These are phyloP conservation scores for Metellina segmentata DNA, from an alignment of 2,888 invertebrate genomes.

Conservation along the genomic window DNA sequence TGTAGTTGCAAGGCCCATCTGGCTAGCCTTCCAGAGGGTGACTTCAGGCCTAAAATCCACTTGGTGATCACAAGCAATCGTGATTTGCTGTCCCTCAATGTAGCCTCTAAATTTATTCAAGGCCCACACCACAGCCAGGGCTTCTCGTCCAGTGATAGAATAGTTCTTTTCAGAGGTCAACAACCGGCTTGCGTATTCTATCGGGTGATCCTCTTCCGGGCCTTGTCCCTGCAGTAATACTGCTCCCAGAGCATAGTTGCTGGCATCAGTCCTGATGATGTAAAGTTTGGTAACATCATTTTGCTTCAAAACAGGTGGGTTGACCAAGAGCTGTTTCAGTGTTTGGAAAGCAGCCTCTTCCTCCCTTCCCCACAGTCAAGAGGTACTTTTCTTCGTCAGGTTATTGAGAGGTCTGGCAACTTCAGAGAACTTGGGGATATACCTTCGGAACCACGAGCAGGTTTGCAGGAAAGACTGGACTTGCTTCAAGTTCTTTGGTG, in stretches of 20 bases:
- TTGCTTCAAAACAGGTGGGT: neutral
- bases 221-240: neutral
- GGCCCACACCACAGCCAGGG: too few species aligned
- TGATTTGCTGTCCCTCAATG: conserved; percentile 9
- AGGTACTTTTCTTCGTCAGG: neutral
- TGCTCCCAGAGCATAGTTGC: neutral
- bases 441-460: neutral
- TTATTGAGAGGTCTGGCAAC: conserved; percentile 8
- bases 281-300: neutral
- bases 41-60: conserved; percentile 24
- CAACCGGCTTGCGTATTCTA: neutral
- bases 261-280: neutral
- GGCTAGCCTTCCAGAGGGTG: neutral
- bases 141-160: neutral
- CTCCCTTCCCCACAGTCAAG: neutral
- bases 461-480: neutral
- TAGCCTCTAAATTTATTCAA: conserved; percentile 31
- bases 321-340: neutral
- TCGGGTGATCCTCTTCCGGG: too few species aligned
- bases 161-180: neutral
- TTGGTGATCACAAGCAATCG: conserved; percentile 29
- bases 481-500: neutral
- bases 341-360: neutral
- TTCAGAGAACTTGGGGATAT: neutral
- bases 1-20: conserved; percentile 22